These are phyloP conservation scores for Andinoacara biseriatus DNA, from an alignment of 2,113 vertebrate species.

Conservation along the genomic window DNA sequence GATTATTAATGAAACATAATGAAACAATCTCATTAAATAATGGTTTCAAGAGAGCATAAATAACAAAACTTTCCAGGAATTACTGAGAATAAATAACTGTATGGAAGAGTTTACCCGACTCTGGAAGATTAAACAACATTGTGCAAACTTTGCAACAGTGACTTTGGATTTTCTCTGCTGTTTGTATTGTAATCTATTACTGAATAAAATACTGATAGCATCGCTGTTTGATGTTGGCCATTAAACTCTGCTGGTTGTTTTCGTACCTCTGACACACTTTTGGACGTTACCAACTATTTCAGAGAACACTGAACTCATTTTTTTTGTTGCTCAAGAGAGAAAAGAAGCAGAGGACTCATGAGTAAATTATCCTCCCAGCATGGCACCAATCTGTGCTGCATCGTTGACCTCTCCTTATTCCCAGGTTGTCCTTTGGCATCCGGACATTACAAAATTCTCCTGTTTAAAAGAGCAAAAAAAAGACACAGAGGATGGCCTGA, in stretches of 20 bases:
- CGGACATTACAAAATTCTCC: background rate
- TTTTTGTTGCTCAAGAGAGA: background rate
- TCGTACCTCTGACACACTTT: background rate
- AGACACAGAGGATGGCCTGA: background rate
- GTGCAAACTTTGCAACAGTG: background rate
- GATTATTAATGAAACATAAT: constrained; percentile 1
- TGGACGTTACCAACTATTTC: background rate
- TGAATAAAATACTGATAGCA: background rate
- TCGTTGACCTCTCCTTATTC: background rate
- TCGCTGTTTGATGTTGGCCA: rapidly evolving
- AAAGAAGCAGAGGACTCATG: background rate
- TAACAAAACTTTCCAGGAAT: background rate
- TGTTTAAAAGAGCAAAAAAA: background rate
- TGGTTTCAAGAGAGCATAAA: background rate
- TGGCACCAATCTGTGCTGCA: background rate
- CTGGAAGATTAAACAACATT: background rate
- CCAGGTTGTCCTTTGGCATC: background rate
- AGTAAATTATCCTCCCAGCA: constrained; percentile 15
- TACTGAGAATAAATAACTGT: background rate
- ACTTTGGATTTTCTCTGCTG: background rate
- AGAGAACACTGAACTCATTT: background rate
- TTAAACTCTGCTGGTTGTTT: background rate
- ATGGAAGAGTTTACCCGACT: background rate
- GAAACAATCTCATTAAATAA: background rate
- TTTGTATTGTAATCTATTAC: background rate